These are phyloP conservation scores for Salarias fasciatus DNA, from an alignment of 2,797 vertebrate genomes.

Conservation along the genomic window DNA sequence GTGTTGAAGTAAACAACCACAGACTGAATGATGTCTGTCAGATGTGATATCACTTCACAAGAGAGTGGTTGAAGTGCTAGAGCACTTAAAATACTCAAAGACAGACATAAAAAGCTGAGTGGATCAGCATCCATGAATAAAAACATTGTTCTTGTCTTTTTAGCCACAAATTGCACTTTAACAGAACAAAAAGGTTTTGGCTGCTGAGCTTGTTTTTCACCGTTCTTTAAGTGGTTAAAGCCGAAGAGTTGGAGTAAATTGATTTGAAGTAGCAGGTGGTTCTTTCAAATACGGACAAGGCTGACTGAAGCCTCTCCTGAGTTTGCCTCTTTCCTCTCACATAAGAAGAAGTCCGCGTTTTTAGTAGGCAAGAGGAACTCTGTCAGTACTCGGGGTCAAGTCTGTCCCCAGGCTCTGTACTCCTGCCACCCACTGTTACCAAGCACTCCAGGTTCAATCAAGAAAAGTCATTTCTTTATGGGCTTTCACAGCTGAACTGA, in stretches of 20 bases:
- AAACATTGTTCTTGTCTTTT: background rate
- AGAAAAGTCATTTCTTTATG: slow-evolving; percentile 2
- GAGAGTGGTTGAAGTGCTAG: background rate
- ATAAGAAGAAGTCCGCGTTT: slow-evolving; percentile 32
- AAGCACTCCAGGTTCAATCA: slow-evolving; percentile 2
- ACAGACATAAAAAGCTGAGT: no score
- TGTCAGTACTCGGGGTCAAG: slow-evolving; percentile 6
- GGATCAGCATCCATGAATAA: no score
- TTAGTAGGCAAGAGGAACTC: slow-evolving; percentile 20
- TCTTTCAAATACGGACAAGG: background rate
- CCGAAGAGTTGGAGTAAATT: slow-evolving; percentile 4
- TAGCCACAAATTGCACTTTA: slow-evolving; percentile 11
- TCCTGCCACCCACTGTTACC: slow-evolving; percentile 1
- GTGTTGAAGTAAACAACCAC: slow-evolving; percentile 21
- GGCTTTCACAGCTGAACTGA: background rate
- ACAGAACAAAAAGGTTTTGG: slow-evolving; percentile 1
- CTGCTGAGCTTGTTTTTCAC: slow-evolving; percentile 8
- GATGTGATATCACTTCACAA: slow-evolving; percentile 21
- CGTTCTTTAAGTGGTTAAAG: background rate
- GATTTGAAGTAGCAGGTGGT: background rate
- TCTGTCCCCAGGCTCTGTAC: background rate
- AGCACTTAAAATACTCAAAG: background rate
- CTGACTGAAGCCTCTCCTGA: slow-evolving; percentile 5
- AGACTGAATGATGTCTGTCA: slow-evolving; percentile 22
- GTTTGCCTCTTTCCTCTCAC: slow-evolving; percentile 27